Conservation (phyloP, 1,140 invertebrate genomes). For the Planococcus citri region DNA sequence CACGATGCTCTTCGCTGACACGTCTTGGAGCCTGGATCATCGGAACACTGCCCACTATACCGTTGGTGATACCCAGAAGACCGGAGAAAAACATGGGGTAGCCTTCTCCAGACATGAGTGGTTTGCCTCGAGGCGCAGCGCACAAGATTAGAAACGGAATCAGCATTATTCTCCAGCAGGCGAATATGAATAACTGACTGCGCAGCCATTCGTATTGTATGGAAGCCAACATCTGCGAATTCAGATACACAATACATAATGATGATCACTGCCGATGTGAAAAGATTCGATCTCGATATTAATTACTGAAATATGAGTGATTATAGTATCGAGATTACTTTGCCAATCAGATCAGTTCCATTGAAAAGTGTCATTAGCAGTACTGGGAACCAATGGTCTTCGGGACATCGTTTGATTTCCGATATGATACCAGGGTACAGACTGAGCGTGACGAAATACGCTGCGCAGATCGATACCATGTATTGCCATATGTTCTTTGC, state of each 20-base stretch:
- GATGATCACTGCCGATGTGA: neutral
- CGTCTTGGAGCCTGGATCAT: conserved; percentile 79
- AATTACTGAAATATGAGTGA: too few species aligned
- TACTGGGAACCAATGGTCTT: conserved; percentile 80
- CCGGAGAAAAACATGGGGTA: conserved; percentile 45
- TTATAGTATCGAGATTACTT: conserved; percentile 36
- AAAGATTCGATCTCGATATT: neutral
- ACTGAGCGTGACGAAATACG: conserved; percentile 76
- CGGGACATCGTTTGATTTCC: conserved; percentile 68
- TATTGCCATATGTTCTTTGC: conserved; percentile 72
- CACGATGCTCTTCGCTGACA: conserved; percentile 60
- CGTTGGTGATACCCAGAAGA: conserved; percentile 69
- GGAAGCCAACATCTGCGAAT: conserved; percentile 56
- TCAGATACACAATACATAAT: neutral
- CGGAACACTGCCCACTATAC: conserved; percentile 73
- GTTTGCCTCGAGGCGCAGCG: conserved; percentile 55
- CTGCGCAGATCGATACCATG: conserved; percentile 72
- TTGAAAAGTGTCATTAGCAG: conserved; percentile 81
- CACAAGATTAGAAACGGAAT: conserved; percentile 70
- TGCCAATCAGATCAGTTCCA: conserved; percentile 69
- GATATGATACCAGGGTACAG: conserved; percentile 81
- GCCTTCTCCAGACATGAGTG: conserved; percentile 55
- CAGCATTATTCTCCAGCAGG: conserved; percentile 51
- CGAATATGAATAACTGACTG: conserved; percentile 55
- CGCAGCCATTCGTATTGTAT: conserved; percentile 67